Evolutionary conservation across 1,140 invertebrate genomes (phyloP).

Genomic region (Magallana ariakensis): DNA sequence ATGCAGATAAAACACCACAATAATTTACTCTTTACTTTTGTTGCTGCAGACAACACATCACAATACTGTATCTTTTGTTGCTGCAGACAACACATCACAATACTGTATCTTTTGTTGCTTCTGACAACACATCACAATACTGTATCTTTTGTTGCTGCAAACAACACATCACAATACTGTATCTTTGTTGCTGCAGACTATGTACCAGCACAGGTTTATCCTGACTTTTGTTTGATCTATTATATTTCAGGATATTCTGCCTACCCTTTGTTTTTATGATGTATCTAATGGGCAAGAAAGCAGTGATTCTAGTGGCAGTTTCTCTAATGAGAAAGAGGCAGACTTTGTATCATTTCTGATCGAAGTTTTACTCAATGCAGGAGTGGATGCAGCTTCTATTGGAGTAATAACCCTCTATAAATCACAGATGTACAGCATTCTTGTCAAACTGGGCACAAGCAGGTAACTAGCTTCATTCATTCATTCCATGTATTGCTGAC

Average conservation of each 20-base stretch:
- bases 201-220: no score
- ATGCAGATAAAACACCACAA: not conserved
- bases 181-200: not conserved
- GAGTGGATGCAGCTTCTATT: conserved; percentile 65
- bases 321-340: conserved; percentile 70
- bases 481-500: no score
- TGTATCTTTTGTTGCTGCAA: not conserved
- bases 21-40: not conserved
- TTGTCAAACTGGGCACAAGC: conserved; percentile 50
- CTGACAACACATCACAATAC: not conserved
- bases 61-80: not conserved
- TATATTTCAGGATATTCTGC: conserved; percentile 63
- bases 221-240: not conserved
- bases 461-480: conserved; percentile 28
- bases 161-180: not conserved
- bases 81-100: not conserved
- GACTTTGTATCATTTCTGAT: conserved; percentile 71
- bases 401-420: conserved; percentile 76
- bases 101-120: not conserved
- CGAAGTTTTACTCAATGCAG: conserved; percentile 58
- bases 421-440: conserved; percentile 69
- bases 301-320: conserved; percentile 66
- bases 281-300: conserved; percentile 67
- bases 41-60: not conserved
- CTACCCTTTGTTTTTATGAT: conserved; percentile 74